These are phyloP conservation scores for Drosophila kuntzei DNA, from an alignment of 2,888 invertebrate species.

Conservation along the genomic window DNA sequence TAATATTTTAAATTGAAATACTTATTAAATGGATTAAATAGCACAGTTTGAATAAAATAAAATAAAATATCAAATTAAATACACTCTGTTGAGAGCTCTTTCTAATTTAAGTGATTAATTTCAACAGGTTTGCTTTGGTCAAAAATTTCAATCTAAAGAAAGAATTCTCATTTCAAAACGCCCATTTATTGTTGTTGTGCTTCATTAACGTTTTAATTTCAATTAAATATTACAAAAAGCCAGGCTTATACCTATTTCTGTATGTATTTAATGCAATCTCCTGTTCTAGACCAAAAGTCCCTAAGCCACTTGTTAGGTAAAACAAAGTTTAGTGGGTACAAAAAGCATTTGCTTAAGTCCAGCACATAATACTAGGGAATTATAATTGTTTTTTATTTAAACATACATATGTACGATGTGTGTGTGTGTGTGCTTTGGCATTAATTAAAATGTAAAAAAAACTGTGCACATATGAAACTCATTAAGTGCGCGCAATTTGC, in stretches of 20 bases:
- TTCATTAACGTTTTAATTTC: background rate
- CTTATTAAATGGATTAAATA: background rate
- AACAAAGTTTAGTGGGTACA: conserved; percentile 11
- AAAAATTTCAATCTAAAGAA: background rate
- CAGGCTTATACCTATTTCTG: background rate
- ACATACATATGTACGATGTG: conserved; percentile 8
- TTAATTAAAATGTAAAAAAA: conserved; percentile 64
- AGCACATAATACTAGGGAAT: conserved; percentile 28
- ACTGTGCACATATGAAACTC: conserved; percentile 59
- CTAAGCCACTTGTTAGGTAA: conserved; percentile 14
- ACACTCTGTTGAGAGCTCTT: background rate
- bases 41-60: background rate
- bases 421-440: conserved; percentile 36
- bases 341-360: conserved; percentile 26
- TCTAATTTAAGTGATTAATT: background rate
- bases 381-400: conserved; percentile 40
- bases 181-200: background rate
- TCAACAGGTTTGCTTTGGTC: background rate
- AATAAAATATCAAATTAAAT: background rate
- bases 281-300: conserved; percentile 4
- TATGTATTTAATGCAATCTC: background rate
- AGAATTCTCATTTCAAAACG: background rate
- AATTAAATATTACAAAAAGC: background rate
- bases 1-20: background rate
- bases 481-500: conserved; percentile 69